Evolutionary conservation across 2,797 vertebrate genomes (phyloP).

Genomic region (Anomalospiza imberbis): DNA sequence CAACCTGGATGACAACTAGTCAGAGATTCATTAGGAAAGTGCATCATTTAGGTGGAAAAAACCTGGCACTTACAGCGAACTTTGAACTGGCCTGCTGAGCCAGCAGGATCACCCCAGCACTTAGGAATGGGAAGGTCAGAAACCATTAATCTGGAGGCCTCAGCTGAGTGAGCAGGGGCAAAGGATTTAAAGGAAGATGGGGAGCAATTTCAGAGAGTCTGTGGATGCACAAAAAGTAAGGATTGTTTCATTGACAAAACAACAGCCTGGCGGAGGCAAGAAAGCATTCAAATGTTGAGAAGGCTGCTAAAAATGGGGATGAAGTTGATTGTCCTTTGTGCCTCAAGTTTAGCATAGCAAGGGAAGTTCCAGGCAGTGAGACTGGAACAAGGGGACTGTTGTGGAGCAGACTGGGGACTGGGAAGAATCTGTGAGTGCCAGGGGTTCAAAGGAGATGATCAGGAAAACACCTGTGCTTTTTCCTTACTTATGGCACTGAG

Average conservation of each 20-base stretch:
- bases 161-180: background rate
- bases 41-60: background rate
- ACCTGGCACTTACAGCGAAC: accelerated
- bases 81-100: background rate
- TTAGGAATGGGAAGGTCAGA: background rate
- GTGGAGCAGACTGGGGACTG: accelerated
- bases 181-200: background rate
- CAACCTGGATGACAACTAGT: accelerated
- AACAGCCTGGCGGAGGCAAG: background rate
- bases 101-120: background rate
- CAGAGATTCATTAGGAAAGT: background rate
- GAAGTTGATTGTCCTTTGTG: background rate
- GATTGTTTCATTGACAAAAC: accelerated
- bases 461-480: background rate
- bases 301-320: background rate
- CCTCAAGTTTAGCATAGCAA: background rate
- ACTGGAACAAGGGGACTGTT: background rate
- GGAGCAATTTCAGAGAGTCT: background rate
- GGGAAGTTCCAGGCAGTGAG: background rate
- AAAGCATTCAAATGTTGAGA: background rate
- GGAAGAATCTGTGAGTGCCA: background rate
- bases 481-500: background rate
- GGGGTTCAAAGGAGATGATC: background rate
- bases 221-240: background rate
- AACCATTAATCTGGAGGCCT: background rate